Evolutionary conservation across 2,888 invertebrate genomes (phyloP), one percentile per base, ranked within the genome.

Genomic region (Tribolium freemani): DNA sequence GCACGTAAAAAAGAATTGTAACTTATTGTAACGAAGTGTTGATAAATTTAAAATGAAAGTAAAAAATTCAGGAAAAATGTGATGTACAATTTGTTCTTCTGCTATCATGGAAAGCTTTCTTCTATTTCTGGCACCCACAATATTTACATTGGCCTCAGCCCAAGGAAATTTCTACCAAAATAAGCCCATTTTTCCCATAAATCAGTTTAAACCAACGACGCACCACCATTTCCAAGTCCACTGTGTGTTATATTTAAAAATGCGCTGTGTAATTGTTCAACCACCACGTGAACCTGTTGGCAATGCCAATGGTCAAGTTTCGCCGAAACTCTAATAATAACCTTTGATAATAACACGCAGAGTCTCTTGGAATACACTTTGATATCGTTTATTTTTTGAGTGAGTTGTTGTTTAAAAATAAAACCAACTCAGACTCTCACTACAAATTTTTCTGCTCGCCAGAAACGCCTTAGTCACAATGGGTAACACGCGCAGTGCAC

Each of bases 401-500:
- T 58, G 68, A 57, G 58, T 58, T 48, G 53, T 53, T 53, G 54
- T 30, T 60, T 69, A 69, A 69, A 69, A 69, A 67, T 67, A 67
- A 67, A 57, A 20, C 66, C 66, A 66, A 53, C 66, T 67, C 67
- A 13, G 48, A 63, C 30, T 63, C 45, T 31, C 66, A 26, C 54
- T 51, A 51, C 63, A 13, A 50, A 61, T 44, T 48, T 60, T 69
- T 70, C 56, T 20, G 11, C 21, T 60, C 60, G 45, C 13, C 68
- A 58, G 58, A 56, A 57, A 16, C 56, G 63, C 21, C 46, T 53
- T 13, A 20, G 70, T 71, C 48, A 66, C 57, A 76, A 85, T 85
- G 85, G 84, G 85, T 46, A 84, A 83, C 75, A 75, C 75, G 10
- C 75, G 74, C 68, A 81, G 78, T 72, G 67, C 68, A 51, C 71